A percentile compares a stretch with the other conserved stretches of the same genome.
Evolutionary conservation across 2,888 invertebrate species (phyloP).

Genomic region (Plebejus melissa): DNA sequence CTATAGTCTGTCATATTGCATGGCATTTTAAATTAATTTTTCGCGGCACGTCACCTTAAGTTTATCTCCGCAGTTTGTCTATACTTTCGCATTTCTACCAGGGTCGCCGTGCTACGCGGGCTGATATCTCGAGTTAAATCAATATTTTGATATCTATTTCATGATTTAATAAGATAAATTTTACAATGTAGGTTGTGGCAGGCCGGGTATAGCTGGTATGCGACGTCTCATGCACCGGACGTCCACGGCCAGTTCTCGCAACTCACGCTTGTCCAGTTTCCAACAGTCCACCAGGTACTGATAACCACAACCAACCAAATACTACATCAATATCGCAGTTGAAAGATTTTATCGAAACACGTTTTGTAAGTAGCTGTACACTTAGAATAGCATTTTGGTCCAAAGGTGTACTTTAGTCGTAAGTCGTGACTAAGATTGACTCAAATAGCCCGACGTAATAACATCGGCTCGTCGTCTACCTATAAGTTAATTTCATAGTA

Average conservation of each 20-base stretch:
- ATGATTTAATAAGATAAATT: background rate
- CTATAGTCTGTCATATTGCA: no score
- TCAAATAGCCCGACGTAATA: background rate
- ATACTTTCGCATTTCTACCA: no score
- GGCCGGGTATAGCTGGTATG: constrained; percentile 37
- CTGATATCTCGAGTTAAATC: no score
- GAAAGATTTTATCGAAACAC: background rate
- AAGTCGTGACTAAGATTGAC: background rate
- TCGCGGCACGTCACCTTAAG: no score
- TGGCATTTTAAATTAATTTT: no score
- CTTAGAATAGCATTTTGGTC: no score
- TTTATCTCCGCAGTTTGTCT: no score
- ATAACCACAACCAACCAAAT: background rate
- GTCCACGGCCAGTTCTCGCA: constrained; percentile 57
- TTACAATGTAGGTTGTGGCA: constrained; percentile 31
- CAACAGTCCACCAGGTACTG: constrained; percentile 59
- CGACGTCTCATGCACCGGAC: constrained; percentile 50
- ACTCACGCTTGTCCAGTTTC: constrained; percentile 59
- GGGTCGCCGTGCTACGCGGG: no score
- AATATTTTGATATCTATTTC: background rate
- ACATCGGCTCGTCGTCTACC: background rate
- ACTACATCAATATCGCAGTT: background rate
- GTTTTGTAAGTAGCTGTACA: background rate
- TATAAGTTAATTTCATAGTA: background rate
- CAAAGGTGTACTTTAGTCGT: no score